These are phyloP conservation scores for Frankliniella fusca DNA, from an alignment of 2,888 invertebrate genomes.

Conservation along the genomic window DNA sequence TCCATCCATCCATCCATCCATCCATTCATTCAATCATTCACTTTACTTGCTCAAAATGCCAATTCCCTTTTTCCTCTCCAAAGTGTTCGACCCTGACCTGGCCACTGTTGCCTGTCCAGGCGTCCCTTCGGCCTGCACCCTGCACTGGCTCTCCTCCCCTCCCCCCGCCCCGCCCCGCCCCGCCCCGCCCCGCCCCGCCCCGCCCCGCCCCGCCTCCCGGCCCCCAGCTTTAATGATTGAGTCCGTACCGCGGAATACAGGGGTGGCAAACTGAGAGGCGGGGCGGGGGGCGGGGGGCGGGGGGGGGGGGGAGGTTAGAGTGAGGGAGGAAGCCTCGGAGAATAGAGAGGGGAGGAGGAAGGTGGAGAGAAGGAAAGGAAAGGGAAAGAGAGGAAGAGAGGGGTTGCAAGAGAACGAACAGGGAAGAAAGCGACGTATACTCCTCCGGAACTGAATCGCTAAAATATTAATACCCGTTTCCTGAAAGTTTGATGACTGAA, in stretches of 20 bases:
- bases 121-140: neutral
- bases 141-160: neutral
- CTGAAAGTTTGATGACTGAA: constrained; percentile 4
- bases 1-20: too few species aligned
- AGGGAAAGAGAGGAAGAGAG: too few species aligned
- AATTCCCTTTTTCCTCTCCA: too few species aligned
- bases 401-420: neutral
- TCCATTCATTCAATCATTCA: too few species aligned
- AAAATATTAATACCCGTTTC: constrained; percentile 23
- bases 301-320: too few species aligned
- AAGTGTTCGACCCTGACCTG: neutral
- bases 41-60: too few species aligned
- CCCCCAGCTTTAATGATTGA: neutral
- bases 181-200: neutral
- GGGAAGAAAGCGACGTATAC: neutral
- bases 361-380: too few species aligned
- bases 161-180: neutral
- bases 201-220: neutral
- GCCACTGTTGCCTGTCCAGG: neutral
- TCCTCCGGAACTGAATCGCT: constrained; percentile 1
- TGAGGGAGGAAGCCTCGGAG: too few species aligned
- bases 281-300: neutral
- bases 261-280: neutral
- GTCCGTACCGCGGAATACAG: neutral
- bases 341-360: too few species aligned